A percentile compares a stretch with the other conserved stretches of the same genome.
Conservation (phyloP, 1,140 invertebrate genomes). For the Ips nitidus region DNA sequence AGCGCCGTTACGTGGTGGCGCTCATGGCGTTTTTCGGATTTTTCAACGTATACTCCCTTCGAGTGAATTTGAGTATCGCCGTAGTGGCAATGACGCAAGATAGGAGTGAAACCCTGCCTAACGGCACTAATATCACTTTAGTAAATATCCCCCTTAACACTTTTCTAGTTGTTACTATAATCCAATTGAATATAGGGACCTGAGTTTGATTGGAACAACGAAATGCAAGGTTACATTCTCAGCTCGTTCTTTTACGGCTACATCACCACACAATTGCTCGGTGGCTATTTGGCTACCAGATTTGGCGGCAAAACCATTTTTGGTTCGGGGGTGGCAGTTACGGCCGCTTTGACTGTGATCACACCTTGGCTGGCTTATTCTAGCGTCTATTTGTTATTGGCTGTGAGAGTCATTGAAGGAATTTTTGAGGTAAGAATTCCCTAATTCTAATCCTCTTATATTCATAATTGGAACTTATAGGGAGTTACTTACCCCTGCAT, state of each 20-base stretch:
- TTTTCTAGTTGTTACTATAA: background rate
- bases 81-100: conserved; percentile 86
- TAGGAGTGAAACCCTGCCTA: conserved; percentile 9
- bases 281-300: conserved; percentile 59
- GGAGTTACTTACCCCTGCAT: conserved; percentile 90
- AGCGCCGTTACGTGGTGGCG: conserved; percentile 72
- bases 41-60: conserved; percentile 82
- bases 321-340: conserved; percentile 76
- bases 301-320: conserved; percentile 69
- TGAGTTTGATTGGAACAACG: conserved; percentile 81
- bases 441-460: background rate
- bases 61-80: conserved; percentile 87
- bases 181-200: conserved; percentile 7
- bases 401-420: conserved; percentile 80
- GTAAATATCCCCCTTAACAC: background rate
- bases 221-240: conserved; percentile 76
- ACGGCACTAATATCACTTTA: conserved; percentile 48
- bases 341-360: conserved; percentile 79
- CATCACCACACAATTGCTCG: conserved; percentile 68
- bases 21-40: conserved; percentile 84
- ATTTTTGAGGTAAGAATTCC: conserved; percentile 73
- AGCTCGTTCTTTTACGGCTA: conserved; percentile 89
- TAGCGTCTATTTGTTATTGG: conserved; percentile 70
- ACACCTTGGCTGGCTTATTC: conserved; percentile 75
- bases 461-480: conserved; percentile 51